A percentile compares a stretch with the other conserved stretches of the same genome.
These are phyloP conservation scores for Phortica magna DNA, from an alignment of 2,888 invertebrate genomes.

Conservation along the genomic window DNA sequence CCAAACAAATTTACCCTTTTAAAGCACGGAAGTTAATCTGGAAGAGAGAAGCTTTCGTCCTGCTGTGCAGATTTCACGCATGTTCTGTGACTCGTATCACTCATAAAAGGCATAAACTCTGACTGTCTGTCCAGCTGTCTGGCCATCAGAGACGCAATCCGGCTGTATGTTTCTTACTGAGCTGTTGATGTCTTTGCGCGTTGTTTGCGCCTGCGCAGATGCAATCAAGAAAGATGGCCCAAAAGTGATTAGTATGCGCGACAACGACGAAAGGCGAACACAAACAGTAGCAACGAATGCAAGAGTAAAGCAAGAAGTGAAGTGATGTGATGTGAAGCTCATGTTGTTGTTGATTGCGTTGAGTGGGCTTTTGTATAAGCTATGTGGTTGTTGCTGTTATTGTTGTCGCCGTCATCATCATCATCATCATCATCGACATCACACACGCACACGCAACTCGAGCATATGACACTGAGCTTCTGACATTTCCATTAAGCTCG, in stretches of 20 bases:
- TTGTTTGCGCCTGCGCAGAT: constrained; percentile 39
- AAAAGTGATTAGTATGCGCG: constrained; percentile 69
- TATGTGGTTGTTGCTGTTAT: background rate
- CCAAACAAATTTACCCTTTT: constrained; percentile 1
- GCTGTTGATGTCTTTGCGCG: constrained; percentile 1
- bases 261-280: constrained; percentile 43
- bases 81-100: constrained; percentile 64
- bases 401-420: too few species aligned
- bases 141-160: constrained; percentile 14
- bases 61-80: constrained; percentile 66
- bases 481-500: constrained; percentile 73
- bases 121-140: constrained; percentile 19
- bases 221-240: constrained; percentile 33
- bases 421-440: constrained; percentile 42
- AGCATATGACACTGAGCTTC: constrained; percentile 72
- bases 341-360: constrained; percentile 5
- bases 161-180: background rate
- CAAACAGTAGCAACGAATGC: constrained; percentile 12
- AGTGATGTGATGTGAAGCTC: constrained; percentile 12
- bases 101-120: constrained; percentile 47
- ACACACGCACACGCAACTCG: constrained; percentile 49
- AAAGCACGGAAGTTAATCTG: constrained; percentile 56
- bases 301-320: background rate
- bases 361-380: constrained; percentile 39
- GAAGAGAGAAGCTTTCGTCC: constrained; percentile 33